Conservation (phyloP, 64 coral and sea anemone genomes). For the Stichodactyla helianthus region DNA sequence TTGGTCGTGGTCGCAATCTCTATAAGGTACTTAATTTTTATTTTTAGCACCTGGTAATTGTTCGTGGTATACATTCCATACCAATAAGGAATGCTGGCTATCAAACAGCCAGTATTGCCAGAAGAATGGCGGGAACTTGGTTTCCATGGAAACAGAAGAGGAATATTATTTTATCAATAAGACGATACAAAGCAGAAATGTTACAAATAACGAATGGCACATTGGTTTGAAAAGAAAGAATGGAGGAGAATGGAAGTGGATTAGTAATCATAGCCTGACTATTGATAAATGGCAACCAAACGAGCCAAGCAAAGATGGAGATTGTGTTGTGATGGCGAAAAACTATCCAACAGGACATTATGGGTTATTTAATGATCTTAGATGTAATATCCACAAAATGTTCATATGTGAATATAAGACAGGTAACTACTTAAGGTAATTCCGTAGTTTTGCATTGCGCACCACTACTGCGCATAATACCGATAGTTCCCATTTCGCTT, state of each 20-base stretch:
- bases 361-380: constrained; percentile 40
- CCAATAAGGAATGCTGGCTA: background rate
- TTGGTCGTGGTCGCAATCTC: too few relatives aligned
- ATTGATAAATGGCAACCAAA: constrained; percentile 30
- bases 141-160: constrained; percentile 10
- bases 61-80: background rate
- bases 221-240: constrained; percentile 32
- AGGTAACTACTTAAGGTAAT: background rate
- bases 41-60: background rate
- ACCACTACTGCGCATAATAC: too few relatives aligned
- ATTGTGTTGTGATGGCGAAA: constrained; percentile 19
- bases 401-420: constrained; percentile 29
- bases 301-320: background rate
- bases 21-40: too few relatives aligned
- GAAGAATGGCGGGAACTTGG: background rate
- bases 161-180: background rate
- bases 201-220: background rate
- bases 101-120: background rate
- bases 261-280: background rate
- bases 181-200: background rate
- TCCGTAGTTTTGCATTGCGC: too few relatives aligned
- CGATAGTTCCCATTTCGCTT: too few relatives aligned
- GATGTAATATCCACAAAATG: background rate
- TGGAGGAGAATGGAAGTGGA: constrained; percentile 25
- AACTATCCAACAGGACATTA: constrained; percentile 1